Evolutionary conservation across 2,113 vertebrate species (phyloP).

Genomic region (Trichomycterus rosablanca): DNA sequence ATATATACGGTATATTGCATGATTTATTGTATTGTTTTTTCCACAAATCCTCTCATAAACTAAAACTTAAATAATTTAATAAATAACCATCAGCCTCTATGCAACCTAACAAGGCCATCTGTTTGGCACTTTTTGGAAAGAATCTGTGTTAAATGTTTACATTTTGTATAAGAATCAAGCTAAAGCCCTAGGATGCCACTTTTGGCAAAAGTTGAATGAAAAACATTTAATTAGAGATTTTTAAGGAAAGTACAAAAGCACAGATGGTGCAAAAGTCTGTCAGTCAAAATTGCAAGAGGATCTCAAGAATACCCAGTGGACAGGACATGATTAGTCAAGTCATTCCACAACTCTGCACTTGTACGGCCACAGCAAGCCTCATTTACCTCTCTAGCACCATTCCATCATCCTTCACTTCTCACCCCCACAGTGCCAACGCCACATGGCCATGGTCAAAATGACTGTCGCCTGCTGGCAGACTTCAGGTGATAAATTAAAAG

Average conservation of each 20-base stretch:
- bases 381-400: constrained; percentile 39
- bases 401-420: constrained; percentile 19
- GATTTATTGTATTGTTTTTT: too few relatives aligned
- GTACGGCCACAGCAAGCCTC: constrained; percentile 45
- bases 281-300: constrained; percentile 46
- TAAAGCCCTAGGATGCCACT: neutral
- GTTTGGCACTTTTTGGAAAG: constrained; percentile 4
- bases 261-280: constrained; percentile 60
- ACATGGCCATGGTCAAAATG: constrained; percentile 35
- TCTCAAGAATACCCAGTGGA: constrained; percentile 49
- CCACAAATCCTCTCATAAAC: too few relatives aligned
- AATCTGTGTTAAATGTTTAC: constrained; percentile 17
- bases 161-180: constrained; percentile 25
- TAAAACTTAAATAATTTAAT: neutral
- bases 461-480: constrained; percentile 33
- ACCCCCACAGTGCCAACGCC: constrained; percentile 30
- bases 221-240: constrained; percentile 54
- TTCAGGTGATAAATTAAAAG: constrained; percentile 32
- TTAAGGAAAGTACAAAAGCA: constrained; percentile 27
- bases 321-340: constrained; percentile 46
- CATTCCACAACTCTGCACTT: constrained; percentile 55
- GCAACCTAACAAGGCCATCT: constrained; percentile 26
- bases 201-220: constrained; percentile 43
- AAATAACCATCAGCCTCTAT: neutral
- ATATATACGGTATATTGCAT: too few relatives aligned